Conservation (phyloP, 2,888 invertebrate genomes). For the Heliconius erato region DNA sequence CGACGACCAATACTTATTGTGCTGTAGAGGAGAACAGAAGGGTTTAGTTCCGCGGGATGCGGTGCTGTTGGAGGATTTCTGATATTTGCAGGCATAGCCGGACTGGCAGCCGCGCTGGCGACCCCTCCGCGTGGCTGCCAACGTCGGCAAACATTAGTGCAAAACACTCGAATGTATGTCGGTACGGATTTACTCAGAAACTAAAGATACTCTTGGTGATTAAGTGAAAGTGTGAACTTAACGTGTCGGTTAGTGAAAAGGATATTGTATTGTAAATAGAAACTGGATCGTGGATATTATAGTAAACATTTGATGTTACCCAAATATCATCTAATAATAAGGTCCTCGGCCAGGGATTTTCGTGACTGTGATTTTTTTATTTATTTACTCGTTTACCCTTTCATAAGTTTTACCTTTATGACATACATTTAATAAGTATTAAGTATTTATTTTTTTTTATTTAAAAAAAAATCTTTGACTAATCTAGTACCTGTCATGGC, state of each 20-base stretch:
- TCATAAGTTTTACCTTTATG: constrained; percentile 36
- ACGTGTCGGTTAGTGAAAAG: constrained; percentile 20
- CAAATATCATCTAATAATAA: constrained; percentile 46
- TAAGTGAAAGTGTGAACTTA: constrained; percentile 30
- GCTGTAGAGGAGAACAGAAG: constrained; percentile 91
- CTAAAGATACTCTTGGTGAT: constrained; percentile 17
- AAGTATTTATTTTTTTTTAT: constrained; percentile 38
- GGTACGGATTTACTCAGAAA: not conserved
- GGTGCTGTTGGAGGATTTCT: constrained; percentile 85
- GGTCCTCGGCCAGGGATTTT: constrained; percentile 52
- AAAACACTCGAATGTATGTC: constrained; percentile 23
- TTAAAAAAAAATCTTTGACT: constrained; percentile 34
- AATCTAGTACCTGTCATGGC: constrained; percentile 44
- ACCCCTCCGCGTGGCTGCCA: constrained; percentile 66
- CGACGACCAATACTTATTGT: constrained; percentile 90
- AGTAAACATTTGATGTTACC: constrained; percentile 59
- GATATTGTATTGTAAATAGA: constrained; percentile 32
- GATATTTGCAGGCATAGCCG: constrained; percentile 80
- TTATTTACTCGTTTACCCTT: constrained; percentile 30
- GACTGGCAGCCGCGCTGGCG: constrained; percentile 81
- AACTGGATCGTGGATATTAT: constrained; percentile 18
- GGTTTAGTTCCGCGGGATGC: constrained; percentile 91
- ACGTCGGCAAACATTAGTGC: constrained; percentile 42
- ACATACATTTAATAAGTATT: constrained; percentile 21
- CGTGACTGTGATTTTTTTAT: constrained; percentile 45